These are phyloP conservation scores for Noctua janthina DNA, from an alignment of 2,888 invertebrate species.

Conservation along the genomic window DNA sequence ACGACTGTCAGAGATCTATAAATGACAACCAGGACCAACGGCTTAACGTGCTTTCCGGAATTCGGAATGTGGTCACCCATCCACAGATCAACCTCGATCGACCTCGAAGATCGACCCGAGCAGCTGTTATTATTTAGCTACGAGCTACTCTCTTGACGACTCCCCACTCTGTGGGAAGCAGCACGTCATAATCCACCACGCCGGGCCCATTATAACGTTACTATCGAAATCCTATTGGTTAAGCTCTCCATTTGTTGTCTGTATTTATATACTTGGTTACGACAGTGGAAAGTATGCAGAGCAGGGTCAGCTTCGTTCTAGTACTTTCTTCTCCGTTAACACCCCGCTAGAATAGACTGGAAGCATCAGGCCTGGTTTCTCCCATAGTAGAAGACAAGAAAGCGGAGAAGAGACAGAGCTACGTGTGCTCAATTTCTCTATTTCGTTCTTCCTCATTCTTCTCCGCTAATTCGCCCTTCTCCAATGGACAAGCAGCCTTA, in stretches of 20 bases:
- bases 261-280: not conserved
- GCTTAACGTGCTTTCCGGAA: too few relatives aligned
- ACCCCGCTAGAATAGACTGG: not conserved
- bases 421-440: not conserved
- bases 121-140: too few relatives aligned
- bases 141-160: too few relatives aligned
- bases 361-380: not conserved
- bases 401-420: not conserved
- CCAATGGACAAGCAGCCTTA: conserved; percentile 32
- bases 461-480: not conserved
- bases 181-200: not conserved
- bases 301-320: not conserved
- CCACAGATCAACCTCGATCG: too few relatives aligned
- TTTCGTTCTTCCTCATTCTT: not conserved
- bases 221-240: not conserved
- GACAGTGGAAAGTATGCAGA: not conserved
- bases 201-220: not conserved
- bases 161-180: not conserved
- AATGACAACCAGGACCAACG: too few relatives aligned
- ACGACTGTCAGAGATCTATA: too few relatives aligned
- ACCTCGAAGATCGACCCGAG: too few relatives aligned
- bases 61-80: too few relatives aligned
- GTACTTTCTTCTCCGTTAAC: not conserved
- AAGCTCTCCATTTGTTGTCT: too few relatives aligned
- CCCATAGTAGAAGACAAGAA: too few relatives aligned